Evolutionary conservation across 2,888 invertebrate species (phyloP).

Genomic region (Diarsia mendica): DNA sequence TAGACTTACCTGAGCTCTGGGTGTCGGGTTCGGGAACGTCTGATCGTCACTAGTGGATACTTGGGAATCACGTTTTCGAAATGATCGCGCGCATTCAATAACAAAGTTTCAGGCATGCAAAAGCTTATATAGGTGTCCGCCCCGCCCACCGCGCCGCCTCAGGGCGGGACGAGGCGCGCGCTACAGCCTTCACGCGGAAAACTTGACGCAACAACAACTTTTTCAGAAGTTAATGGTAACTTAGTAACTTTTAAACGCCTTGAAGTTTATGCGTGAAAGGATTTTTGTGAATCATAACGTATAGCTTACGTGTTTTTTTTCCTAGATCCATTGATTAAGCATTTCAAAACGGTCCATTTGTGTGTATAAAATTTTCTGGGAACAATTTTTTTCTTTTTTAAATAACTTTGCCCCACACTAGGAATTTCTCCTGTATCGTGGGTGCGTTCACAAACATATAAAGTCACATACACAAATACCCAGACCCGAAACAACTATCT

Average conservation of each 20-base stretch:
- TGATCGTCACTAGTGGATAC: constrained; percentile 69
- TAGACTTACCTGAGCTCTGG: constrained; percentile 72
- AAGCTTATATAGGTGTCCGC: constrained; percentile 86
- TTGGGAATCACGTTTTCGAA: constrained; percentile 76
- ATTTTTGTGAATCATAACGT: constrained; percentile 9
- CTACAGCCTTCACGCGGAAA: constrained; percentile 71
- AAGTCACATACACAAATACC: too few species aligned
- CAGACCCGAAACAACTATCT: too few species aligned
- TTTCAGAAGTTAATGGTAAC: constrained; percentile 57
- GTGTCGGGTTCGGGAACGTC: constrained; percentile 63
- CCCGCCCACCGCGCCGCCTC: constrained; percentile 85
- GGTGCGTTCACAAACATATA: too few species aligned
- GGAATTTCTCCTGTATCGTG: too few species aligned
- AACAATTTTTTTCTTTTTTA: not conserved
- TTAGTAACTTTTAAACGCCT: constrained; percentile 49
- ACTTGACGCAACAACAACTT: constrained; percentile 66
- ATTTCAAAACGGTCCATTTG: not conserved
- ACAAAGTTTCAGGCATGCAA: constrained; percentile 83
- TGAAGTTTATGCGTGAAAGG: constrained; percentile 27
- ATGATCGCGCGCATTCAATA: constrained; percentile 86
- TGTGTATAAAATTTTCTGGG: not conserved
- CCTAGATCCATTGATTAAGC: not conserved
- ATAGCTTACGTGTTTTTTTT: not conserved
- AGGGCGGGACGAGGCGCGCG: constrained; percentile 78
- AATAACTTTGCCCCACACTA: too few species aligned